phyloP scores from a whole-genome alignment of 2,113 vertebrate species.

The Sceloporus tristichus region DNA sequence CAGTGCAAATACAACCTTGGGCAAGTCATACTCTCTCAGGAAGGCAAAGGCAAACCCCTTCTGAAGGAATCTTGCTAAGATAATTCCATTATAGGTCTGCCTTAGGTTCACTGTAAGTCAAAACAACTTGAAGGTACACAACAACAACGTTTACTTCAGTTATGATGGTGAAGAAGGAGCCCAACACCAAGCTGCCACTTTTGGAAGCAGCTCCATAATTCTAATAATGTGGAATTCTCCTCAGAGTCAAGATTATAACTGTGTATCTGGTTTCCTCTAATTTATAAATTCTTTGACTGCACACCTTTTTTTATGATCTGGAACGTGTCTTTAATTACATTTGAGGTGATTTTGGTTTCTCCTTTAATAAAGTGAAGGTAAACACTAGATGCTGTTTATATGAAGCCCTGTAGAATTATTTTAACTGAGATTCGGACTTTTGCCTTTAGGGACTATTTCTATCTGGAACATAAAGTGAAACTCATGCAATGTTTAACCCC shows the following conservation, averaged over 20 bases:
- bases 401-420: not conserved
- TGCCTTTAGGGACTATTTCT: not conserved
- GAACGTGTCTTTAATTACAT: not conserved
- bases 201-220: not conserved
- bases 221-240: not conserved
- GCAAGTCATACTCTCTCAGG: too few relatives aligned
- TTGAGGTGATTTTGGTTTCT: not conserved
- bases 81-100: too few relatives aligned
- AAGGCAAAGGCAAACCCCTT: too few relatives aligned
- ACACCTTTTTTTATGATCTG: not conserved
- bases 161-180: not conserved
- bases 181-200: not conserved
- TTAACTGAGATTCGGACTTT: slow-evolving; percentile 1
- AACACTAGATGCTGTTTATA: not conserved
- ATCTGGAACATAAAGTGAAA: slow-evolving; percentile 9
- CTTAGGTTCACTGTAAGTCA: not conserved
- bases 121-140: not conserved
- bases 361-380: not conserved
- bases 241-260: too few relatives aligned
- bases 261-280: not conserved
- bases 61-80: too few relatives aligned
- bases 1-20: too few relatives aligned
- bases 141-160: not conserved
- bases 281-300: not conserved
- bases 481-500: not conserved